Conservation (phyloP, 2,797 vertebrate species). For the Rhabdomys pumilio region DNA sequence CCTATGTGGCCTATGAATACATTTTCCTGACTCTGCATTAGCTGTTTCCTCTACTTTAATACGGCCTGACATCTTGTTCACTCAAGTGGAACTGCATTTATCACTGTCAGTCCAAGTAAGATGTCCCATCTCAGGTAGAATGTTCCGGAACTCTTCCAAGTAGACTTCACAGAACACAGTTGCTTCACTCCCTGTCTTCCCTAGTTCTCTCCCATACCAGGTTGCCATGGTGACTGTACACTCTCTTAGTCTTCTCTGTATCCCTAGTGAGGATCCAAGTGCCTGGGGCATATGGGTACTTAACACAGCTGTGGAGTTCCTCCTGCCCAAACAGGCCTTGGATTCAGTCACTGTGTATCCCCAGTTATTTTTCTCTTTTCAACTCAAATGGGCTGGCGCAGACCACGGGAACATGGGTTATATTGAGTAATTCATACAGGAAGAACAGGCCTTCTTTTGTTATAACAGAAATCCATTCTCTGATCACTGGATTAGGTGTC, state of each 20-base stretch:
- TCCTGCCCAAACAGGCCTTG: neutral
- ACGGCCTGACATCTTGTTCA: neutral
- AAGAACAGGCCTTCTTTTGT: neutral
- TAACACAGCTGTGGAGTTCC: neutral
- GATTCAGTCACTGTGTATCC: neutral
- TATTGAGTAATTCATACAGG: neutral
- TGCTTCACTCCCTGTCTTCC: neutral
- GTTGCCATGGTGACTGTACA: neutral
- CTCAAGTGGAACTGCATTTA: neutral
- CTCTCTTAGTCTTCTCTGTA: neutral
- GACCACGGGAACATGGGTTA: neutral
- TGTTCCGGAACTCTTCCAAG: neutral
- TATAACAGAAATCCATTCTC: constrained; percentile 6
- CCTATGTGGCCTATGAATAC: neutral
- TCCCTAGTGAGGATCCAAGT: neutral
- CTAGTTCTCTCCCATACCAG: neutral
- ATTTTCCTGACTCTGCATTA: neutral
- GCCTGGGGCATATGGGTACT: neutral
- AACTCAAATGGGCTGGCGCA: neutral
- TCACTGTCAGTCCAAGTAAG: neutral
- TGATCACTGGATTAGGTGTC: neutral
- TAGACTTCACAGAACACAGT: neutral
- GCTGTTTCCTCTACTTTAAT: neutral
- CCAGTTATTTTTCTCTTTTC: neutral
- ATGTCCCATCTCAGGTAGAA: neutral